Percentiles rank a stretch among this genome's conserved stretches.
These are phyloP conservation scores for Cephus nigrinus DNA, from an alignment of 2,888 invertebrate species.

Conservation along the genomic window DNA sequence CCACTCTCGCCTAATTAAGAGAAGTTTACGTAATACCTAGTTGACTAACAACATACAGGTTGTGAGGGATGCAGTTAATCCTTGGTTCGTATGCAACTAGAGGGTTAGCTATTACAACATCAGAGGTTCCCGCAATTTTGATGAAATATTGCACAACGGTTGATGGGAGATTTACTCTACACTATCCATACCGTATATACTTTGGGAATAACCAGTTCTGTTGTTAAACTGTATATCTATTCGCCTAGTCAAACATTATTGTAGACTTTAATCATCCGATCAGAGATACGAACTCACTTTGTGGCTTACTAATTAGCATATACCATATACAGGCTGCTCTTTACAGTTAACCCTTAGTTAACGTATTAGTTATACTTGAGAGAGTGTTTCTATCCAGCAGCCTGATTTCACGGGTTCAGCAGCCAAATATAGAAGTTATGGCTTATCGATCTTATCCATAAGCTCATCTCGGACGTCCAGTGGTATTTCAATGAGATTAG, in stretches of 20 bases:
- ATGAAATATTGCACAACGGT: slow-evolving; percentile 41
- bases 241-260: slow-evolving; percentile 35
- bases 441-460: neutral
- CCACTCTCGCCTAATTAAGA: neutral
- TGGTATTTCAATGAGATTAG: neutral
- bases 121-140: slow-evolving; percentile 28
- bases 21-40: slow-evolving; percentile 7
- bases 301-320: slow-evolving; percentile 9
- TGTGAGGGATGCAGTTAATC: slow-evolving; percentile 39
- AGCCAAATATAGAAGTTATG: neutral
- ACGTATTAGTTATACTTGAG: neutral
- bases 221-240: slow-evolving; percentile 34
- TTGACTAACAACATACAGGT: slow-evolving; percentile 18
- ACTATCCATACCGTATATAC: slow-evolving; percentile 22
- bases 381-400: neutral
- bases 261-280: slow-evolving; percentile 47
- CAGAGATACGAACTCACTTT: slow-evolving; percentile 41
- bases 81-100: slow-evolving; percentile 47
- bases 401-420: neutral
- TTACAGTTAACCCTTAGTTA: neutral
- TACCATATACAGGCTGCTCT: neutral
- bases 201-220: neutral
- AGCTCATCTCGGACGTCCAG: neutral
- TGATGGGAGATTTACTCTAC: slow-evolving; percentile 28
- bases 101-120: slow-evolving; percentile 37